Evolutionary conservation across 2,113 vertebrate species (phyloP).

Genomic region (Vidua chalybeata): DNA sequence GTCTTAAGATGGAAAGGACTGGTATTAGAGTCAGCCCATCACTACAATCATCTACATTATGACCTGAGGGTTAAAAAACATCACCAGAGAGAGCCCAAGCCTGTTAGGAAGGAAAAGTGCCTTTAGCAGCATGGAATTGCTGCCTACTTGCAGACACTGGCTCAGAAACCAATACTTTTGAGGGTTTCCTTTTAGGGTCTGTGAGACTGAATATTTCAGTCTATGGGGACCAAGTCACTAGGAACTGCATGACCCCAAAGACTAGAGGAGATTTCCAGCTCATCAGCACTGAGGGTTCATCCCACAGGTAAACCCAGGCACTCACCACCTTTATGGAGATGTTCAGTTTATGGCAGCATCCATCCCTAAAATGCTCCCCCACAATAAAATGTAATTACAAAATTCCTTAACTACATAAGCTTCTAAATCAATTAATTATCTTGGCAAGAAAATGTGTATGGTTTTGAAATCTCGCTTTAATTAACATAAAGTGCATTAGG

Average conservation of each 20-base stretch:
- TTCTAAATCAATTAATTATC: constrained; percentile 32
- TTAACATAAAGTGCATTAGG: constrained; percentile 19
- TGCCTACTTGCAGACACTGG: neutral
- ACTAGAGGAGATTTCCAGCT: neutral
- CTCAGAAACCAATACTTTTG: neutral
- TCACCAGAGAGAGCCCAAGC: neutral
- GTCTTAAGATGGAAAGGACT: neutral
- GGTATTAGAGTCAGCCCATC: neutral
- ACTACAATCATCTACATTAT: neutral
- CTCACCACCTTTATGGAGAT: neutral
- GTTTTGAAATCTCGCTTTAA: constrained; percentile 45
- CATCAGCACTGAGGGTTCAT: neutral
- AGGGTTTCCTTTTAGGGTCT: neutral
- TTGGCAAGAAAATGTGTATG: neutral
- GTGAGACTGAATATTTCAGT: neutral
- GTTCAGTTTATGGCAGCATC: neutral
- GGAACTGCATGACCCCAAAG: neutral
- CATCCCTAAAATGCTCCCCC: neutral
- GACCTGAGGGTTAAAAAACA: neutral
- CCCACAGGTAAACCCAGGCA: neutral
- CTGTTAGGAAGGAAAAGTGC: neutral
- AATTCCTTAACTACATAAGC: constrained; percentile 9
- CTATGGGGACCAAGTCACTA: neutral
- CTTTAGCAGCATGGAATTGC: neutral
- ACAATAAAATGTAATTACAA: constrained; percentile 35